Base-by-base conservation (phyloP, 1,140 invertebrate species). In the Drosophila eugracilis region DNA sequence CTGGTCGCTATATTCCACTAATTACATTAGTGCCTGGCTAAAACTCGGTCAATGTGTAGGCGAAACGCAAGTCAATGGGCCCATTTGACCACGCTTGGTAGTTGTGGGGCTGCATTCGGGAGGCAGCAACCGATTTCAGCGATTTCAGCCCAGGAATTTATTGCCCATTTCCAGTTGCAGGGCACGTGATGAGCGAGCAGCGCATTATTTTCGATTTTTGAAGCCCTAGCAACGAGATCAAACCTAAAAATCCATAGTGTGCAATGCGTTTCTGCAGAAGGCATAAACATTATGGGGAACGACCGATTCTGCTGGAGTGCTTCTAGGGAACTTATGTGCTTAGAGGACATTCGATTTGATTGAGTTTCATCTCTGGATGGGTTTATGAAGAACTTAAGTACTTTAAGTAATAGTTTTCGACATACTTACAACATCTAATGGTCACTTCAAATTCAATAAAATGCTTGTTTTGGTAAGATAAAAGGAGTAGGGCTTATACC, bases 31-130 rank as follows among this genome's bases (percentile, higher is more conserved):
- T 66, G 83, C 26, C 59, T 48, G 44, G 30, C 37, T 21, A 70
- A 79, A 91, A 89, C 58, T 91, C 89, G 89, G 89, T 91, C 89
- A 91, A 88, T 80, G 81, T 66, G 62, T 88, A 28, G 59, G 53
- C 77, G n/a, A 50, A 49, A 63, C 41, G 34, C 57, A 75, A 88
- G 83, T 88, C 84, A 88, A 88, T 88, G 78, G 78, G 78, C 74
- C 36, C 81, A 74, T 57, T 86, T 81, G 81, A 81, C 74, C 76
- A 72, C 58, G 47, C 22, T 30, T 39, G 36, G 47, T 69, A 75
- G 47, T 54, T 83, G 69, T 75, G 58, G 50, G 75, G 66, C 73
- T 78, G 60, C 63, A 44, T 32, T 41, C 17, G 15, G 17, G 34
- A 28, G 60, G 26, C 42, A 39, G 44, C 37, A 63, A 66, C 63